phyloP scores from a whole-genome alignment of 1,140 invertebrate genomes.

The Odontomachus brunneus region DNA sequence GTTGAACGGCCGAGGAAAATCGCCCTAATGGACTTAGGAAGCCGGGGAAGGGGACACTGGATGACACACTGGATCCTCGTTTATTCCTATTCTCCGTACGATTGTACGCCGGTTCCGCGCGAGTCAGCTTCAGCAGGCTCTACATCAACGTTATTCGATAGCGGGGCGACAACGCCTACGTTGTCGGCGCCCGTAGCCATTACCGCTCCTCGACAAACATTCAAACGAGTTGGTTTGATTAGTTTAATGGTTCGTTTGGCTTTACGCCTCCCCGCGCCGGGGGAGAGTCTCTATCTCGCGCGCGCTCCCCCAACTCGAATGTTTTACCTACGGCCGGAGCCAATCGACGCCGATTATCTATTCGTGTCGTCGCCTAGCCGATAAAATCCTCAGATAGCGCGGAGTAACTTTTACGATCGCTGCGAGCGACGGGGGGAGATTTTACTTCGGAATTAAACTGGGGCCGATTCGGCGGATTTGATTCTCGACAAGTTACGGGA shows the following conservation, averaged over 20 bases:
- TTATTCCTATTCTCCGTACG: constrained; percentile 49
- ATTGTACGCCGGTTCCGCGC: constrained; percentile 70
- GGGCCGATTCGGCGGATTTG: neutral
- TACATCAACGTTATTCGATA: constrained; percentile 68
- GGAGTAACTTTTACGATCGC: constrained; percentile 31
- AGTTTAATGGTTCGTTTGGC: constrained; percentile 76
- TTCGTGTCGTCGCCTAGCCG: constrained; percentile 16
- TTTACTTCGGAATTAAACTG: constrained; percentile 24
- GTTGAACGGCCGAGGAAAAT: constrained; percentile 16
- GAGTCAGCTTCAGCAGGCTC: constrained; percentile 74
- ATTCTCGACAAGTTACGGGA: neutral
- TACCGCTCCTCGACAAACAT: constrained; percentile 74
- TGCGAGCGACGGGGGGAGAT: neutral
- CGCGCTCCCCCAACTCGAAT: neutral
- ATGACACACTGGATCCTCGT: constrained; percentile 62
- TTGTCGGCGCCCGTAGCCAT: constrained; percentile 61
- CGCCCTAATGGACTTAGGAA: neutral
- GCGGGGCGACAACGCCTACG: constrained; percentile 24
- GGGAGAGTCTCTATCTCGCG: constrained; percentile 16
- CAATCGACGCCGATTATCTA: constrained; percentile 52
- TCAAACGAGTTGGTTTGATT: constrained; percentile 77
- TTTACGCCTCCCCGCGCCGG: constrained; percentile 45
- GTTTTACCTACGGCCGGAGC: constrained; percentile 33
- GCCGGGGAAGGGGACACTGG: constrained; percentile 34
- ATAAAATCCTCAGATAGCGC: constrained; percentile 30